Base-by-base conservation (phyloP, 2,888 invertebrate genomes). In the Gisinianus flammeolus region DNA sequence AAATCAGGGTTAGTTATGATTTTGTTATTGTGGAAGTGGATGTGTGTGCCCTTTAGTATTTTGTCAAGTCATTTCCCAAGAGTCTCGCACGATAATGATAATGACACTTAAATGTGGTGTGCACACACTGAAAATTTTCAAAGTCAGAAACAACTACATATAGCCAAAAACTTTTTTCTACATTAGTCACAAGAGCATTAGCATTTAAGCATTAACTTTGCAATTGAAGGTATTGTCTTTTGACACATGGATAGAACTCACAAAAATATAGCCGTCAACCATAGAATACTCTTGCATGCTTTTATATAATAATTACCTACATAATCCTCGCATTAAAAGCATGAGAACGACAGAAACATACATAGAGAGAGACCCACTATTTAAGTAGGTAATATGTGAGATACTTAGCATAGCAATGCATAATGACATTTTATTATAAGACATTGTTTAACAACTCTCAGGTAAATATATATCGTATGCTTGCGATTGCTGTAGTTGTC, bases 241-340 rank as follows among this genome's bases (percentile, higher is more conserved):
- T 44, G 44, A 44, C 44, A 44, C 44, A 44, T 44, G 19, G 12
- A 24, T 4, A 3, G 16, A 62, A 24, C 28, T 62, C 26, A 62
- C 62, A 62, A 6, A 58, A n/a, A n/a, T n/a, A n/a, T n/a, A n/a
- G n/a, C n/a, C n/a, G n/a, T 22, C n/a, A 3, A n/a, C n/a, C n/a
- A n/a, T n/a, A n/a, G n/a, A n/a, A n/a, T n/a, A n/a, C n/a, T n/a
- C n/a, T n/a, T n/a, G n/a, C n/a, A n/a, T n/a, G n/a, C n/a, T n/a
- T n/a, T n/a, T n/a, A n/a, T n/a, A n/a, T 64, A 73, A 73, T 73
- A 73, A 73, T 73, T 73, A 64, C 73, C n/a, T 6, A 31, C 62
- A 73, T 73, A 73, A 73, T n/a, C 35, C 6, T 16, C 26, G 70
- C 26, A 54, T 44, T 70, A 54, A 70, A 70, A 44, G 54, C 70